Conservation (phyloP, 2,888 invertebrate species). For the Pecten maximus region DNA sequence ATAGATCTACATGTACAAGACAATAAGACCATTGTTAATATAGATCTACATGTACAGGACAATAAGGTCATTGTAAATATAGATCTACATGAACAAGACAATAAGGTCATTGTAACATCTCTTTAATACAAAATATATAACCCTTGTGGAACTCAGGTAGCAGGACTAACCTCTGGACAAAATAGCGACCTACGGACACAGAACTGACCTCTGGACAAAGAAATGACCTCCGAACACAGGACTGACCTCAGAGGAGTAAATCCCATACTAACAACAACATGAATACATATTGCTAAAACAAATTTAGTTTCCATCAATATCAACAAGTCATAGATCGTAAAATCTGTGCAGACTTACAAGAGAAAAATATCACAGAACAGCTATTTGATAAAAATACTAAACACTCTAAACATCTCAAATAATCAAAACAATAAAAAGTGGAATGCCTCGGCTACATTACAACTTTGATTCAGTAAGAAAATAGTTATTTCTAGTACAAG, state of each 20-base stretch:
- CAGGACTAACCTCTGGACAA: no score
- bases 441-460: not conserved
- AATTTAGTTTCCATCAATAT: not conserved
- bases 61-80: not conserved
- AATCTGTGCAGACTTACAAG: slow-evolving; percentile 14
- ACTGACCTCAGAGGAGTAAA: not conserved
- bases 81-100: no score
- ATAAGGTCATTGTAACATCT: not conserved
- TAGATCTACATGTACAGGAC: no score
- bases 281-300: slow-evolving; percentile 26
- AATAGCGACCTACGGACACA: no score
- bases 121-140: not conserved
- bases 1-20: no score
- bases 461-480: not conserved
- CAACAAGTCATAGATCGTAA: not conserved
- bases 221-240: not conserved
- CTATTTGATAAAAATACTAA: slow-evolving; percentile 30
- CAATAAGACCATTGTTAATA: not conserved
- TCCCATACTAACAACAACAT: not conserved
- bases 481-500: not conserved
- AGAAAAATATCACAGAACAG: slow-evolving; percentile 34
- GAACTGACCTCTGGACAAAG: no score
- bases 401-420: not conserved
- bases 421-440: not conserved
- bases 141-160: not conserved